Conservation (phyloP, 2,113 vertebrate species). For the Epinephelus lanceolatus region DNA sequence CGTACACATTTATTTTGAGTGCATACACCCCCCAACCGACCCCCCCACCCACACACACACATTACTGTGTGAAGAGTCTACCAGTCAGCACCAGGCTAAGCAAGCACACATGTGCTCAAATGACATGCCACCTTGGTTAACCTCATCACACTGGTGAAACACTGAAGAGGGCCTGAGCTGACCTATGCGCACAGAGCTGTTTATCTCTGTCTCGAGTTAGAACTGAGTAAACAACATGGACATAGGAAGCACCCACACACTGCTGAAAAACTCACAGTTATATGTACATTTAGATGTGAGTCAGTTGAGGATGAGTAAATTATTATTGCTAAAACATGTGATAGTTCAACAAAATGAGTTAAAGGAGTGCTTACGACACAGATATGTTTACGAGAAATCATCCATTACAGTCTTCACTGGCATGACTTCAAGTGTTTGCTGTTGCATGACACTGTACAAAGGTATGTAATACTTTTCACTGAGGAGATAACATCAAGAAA, state of each 20-base stretch:
- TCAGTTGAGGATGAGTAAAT: slow-evolving; percentile 5
- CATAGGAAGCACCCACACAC: slow-evolving; percentile 10
- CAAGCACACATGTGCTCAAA: slow-evolving; percentile 77
- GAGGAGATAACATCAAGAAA: neutral
- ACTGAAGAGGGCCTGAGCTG: slow-evolving; percentile 36
- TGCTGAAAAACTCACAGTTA: slow-evolving; percentile 17
- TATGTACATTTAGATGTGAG: slow-evolving; percentile 13
- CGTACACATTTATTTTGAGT: slow-evolving; percentile 72
- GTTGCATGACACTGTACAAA: slow-evolving; percentile 15
- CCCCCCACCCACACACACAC: slow-evolving; percentile 24
- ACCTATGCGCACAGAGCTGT: slow-evolving; percentile 28
- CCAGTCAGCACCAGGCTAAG: slow-evolving; percentile 65
- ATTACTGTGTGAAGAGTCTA: slow-evolving; percentile 64
- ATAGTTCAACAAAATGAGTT: slow-evolving; percentile 5
- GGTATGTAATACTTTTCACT: neutral
- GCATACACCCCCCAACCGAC: slow-evolving; percentile 9
- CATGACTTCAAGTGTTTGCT: neutral
- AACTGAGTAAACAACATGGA: slow-evolving; percentile 34
- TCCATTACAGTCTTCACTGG: neutral
- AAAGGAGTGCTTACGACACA: neutral
- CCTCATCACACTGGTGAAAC: slow-evolving; percentile 56
- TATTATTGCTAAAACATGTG: slow-evolving; percentile 14
- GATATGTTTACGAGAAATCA: slow-evolving; percentile 15
- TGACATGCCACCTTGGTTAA: slow-evolving; percentile 80
- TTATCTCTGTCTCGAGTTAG: slow-evolving; percentile 43